Percentiles rank a stretch among this genome's conserved stretches.
phyloP scores from a whole-genome alignment of 1,140 invertebrate genomes.

The Drosophila navojoa region DNA sequence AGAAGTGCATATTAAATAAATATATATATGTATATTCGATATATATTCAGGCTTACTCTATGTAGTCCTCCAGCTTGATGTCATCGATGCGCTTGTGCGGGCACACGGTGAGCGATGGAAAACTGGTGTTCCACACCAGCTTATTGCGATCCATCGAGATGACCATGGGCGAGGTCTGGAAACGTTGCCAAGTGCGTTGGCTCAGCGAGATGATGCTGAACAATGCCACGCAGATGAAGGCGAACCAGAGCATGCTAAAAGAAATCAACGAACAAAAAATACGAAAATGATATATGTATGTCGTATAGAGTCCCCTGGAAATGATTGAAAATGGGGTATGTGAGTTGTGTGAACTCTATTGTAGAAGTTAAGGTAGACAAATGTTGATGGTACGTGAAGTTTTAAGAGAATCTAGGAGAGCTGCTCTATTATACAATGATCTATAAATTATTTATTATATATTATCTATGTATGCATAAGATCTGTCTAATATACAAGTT shows the following conservation, averaged over 20 bases:
- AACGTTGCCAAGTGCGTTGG: conserved; percentile 86
- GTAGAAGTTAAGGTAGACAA: too few relatives aligned
- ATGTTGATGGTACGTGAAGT: too few relatives aligned
- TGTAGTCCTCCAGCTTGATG: conserved; percentile 84
- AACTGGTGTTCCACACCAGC: conserved; percentile 89
- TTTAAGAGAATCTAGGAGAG: too few relatives aligned
- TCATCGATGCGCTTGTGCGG: conserved; percentile 85
- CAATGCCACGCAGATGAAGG: conserved; percentile 83
- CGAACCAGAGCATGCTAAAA: conserved; percentile 84
- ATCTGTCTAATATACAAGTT: too few relatives aligned
- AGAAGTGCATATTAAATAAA: neutral
- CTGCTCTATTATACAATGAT: too few relatives aligned
- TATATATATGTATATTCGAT: neutral
- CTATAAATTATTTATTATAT: too few relatives aligned
- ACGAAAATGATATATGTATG: conserved; percentile 67
- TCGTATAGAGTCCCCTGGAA: neutral
- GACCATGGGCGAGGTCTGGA: conserved; percentile 88
- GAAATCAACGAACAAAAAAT: conserved; percentile 17
- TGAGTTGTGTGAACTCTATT: too few relatives aligned
- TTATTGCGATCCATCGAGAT: conserved; percentile 90
- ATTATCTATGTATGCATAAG: too few relatives aligned
- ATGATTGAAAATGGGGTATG: neutral
- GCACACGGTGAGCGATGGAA: conserved; percentile 86
- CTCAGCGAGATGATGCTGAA: conserved; percentile 85
- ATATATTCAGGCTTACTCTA: conserved; percentile 78